Evolutionary conservation across 2,888 invertebrate species (phyloP), one percentile per base, ranked within the genome.

Genomic region (Apoderus coryli): DNA sequence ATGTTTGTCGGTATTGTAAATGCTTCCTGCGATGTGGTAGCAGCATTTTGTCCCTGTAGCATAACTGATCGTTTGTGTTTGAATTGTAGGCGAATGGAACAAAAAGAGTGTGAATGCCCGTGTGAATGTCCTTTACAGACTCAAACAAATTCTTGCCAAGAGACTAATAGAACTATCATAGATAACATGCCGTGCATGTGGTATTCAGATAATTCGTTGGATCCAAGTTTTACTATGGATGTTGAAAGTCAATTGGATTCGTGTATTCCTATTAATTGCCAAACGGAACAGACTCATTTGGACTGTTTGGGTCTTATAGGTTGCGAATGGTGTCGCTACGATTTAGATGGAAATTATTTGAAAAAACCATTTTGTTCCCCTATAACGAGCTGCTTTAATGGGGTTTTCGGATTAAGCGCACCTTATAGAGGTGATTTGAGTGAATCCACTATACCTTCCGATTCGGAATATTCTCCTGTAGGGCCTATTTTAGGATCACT

Each of bases 71-170:
- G 88, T 3, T 65, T 82, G 3, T 92, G 92, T 53, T 65, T 92
- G 14, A 90, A 90, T 53, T 92, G 92, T 53, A 79, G 86, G 53
- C 72, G 89, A 27, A 88, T 90, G 84, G 92, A 90, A 53, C 88
- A 86, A 58, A 80, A 76, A 3, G 89, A 90, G 51, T 92, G 92
- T 46, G 92, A 92, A 56, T 92, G 92, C 50, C 92, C 92, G 0
- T 92, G 92, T 53, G 89, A 92, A 56, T 92, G 92, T 50, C 77
- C 67, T 2, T 41, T 59, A 32, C 49, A 50, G 38, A 38, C 49
- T 14, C 49, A 48, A 22, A 46, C 44, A n/a, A 52, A 52, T 31
- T 46, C 46, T 23, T 52, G 52, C 37, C 46, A 45, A 15, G 44
- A 50, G 31, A 24, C 14, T 16, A 33, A 37, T 29, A 25, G 31